phyloP scores from a whole-genome alignment of 1,140 invertebrate genomes.

The Lepeophtheirus salmonis region DNA sequence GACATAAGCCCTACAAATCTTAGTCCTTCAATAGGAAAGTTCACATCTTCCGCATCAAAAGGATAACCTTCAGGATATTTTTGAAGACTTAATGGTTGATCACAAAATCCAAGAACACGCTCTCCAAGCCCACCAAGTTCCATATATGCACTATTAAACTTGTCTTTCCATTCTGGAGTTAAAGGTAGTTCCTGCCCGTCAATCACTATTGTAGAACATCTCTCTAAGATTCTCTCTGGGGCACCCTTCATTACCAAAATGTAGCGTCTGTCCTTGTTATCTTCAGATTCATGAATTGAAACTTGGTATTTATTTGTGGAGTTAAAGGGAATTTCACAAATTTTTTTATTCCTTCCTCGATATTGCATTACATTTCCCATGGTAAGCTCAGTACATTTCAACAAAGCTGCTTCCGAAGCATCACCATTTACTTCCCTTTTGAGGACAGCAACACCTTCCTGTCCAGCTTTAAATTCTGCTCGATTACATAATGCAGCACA shows the following conservation, averaged over 20 bases:
- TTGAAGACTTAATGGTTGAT: constrained; percentile 30
- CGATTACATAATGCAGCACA: constrained; percentile 88
- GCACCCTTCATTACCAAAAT: constrained; percentile 98
- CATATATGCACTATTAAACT: constrained; percentile 94
- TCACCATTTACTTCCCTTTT: constrained; percentile 63
- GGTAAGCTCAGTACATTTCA: constrained; percentile 90
- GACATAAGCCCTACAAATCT: constrained; percentile 56
- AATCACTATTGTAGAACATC: constrained; percentile 85
- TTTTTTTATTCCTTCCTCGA: constrained; percentile 75
- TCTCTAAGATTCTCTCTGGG: constrained; percentile 89
- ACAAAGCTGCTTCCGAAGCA: constrained; percentile 81
- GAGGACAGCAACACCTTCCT: constrained; percentile 74
- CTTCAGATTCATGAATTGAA: constrained; percentile 85
- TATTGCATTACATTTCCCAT: constrained; percentile 76
- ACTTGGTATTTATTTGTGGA: constrained; percentile 96
- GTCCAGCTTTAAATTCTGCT: constrained; percentile 85
- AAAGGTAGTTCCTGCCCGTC: constrained; percentile 84
- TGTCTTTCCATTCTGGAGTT: constrained; percentile 90
- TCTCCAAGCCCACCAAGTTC: constrained; percentile 95
- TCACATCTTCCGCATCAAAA: constrained; percentile 42
- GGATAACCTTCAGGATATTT: constrained; percentile 30
- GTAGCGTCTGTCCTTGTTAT: constrained; percentile 69
- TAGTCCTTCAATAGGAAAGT: constrained; percentile 47
- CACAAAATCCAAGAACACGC: constrained; percentile 65
- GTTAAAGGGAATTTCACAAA: constrained; percentile 96